A percentile compares a stretch with the other conserved stretches of the same genome.
Evolutionary conservation across 1,140 invertebrate species (phyloP).

Genomic region (Plutomurus gul): DNA sequence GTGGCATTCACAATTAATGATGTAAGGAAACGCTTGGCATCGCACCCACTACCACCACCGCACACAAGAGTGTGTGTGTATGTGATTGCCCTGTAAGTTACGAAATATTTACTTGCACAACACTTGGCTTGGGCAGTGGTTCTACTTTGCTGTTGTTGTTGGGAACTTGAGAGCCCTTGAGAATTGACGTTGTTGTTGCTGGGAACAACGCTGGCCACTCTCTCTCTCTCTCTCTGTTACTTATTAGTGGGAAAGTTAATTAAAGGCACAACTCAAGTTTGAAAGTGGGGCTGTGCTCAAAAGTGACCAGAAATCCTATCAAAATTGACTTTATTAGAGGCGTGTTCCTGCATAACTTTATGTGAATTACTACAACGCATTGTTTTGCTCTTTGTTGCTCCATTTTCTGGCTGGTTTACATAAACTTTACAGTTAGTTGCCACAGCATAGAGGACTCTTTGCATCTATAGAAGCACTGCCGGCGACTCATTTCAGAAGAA

Average conservation of each 20-base stretch:
- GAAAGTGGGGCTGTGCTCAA: constrained; percentile 1
- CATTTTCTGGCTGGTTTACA: not conserved
- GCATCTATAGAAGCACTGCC: no score
- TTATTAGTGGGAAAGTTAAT: not conserved
- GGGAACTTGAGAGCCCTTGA: not conserved
- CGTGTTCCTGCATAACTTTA: not conserved
- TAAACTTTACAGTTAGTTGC: no score
- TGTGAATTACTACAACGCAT: not conserved
- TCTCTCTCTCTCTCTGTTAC: not conserved
- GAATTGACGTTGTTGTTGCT: not conserved
- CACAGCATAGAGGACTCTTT: no score
- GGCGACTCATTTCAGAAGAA: no score
- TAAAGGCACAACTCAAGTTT: not conserved
- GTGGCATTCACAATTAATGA: no score
- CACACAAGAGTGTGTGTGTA: no score
- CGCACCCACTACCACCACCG: no score
- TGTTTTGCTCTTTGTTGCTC: not conserved
- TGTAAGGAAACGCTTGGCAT: no score
- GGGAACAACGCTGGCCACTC: not conserved
- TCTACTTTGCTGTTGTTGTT: not conserved
- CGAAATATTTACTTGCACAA: not conserved
- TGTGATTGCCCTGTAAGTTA: not conserved
- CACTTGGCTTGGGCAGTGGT: not conserved
- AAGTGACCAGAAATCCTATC: not conserved
- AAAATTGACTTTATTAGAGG: constrained; percentile 6